Base-by-base conservation (phyloP, 1,140 invertebrate genomes). In the Chymomyza costata region DNA sequence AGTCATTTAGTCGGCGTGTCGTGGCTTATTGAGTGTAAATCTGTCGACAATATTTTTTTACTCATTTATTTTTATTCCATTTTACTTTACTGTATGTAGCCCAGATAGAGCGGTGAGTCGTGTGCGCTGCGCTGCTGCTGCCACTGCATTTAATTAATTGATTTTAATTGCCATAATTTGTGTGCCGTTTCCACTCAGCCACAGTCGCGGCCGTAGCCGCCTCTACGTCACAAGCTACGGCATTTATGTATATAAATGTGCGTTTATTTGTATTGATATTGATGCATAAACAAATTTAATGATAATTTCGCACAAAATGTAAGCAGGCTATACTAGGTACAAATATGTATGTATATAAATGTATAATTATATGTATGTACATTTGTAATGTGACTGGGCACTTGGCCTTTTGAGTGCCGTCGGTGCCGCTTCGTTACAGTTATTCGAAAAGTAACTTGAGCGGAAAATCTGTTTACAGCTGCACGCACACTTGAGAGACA, bases 381-480 rank as follows among this genome's bases (percentile, higher is more conserved):
- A n/a, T n/a, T n/a, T n/a, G n/a, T n/a, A n/a, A n/a, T n/a, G n/a
- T n/a, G n/a, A n/a, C 49, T 54, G 28, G 28, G 25, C 30, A 13
- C 14, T 44, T 44, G 3, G 13, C 11, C 30, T 45, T 17, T n/a
- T n/a, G n/a, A n/a, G n/a, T n/a, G n/a, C n/a, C n/a, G n/a, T n/a
- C n/a, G n/a, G 59, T 50, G 45, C 47, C 44, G 56, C 47, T 65
- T 81, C 65, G 68, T 81, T 81, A 81, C 74, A 73, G 65, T 78
- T 80, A 80, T 78, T 71, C 74, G 60, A 55, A 48, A 56, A 73
- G 54, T 78, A 68, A 73, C 57, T 78, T 82, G 44, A 78, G 78
- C 70, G 65, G 67, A 82, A 82, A 82, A 82, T 82, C 78, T 78
- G 71, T 82, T 82, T 82, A 82, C 78, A 82, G 78, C 78, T 82